Conservation (phyloP, 1,140 invertebrate genomes). For the Apolygus lucorum region DNA sequence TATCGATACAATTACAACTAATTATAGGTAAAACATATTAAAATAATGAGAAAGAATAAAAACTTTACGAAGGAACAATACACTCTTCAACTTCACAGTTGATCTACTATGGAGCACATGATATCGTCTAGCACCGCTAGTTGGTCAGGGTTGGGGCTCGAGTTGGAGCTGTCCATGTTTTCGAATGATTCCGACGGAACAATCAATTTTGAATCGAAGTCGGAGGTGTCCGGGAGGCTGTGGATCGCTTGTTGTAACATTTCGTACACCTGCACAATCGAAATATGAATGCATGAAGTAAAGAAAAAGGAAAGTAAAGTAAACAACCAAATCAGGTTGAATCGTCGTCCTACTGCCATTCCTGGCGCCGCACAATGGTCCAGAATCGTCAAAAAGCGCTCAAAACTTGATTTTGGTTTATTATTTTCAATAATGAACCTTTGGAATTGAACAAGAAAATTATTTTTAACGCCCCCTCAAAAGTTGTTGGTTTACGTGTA, state of each 20-base stretch:
- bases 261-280: constrained; percentile 55
- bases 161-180: constrained; percentile 51
- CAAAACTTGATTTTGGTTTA: too few species aligned
- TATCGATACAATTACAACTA: too few species aligned
- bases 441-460: too few species aligned
- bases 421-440: too few species aligned
- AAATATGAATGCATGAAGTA: background rate
- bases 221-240: constrained; percentile 71
- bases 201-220: constrained; percentile 70
- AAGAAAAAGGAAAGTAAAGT: background rate
- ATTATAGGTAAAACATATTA: too few species aligned
- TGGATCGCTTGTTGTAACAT: constrained; percentile 75
- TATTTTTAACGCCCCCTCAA: too few species aligned
- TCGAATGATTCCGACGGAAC: constrained; percentile 64
- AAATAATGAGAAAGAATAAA: too few species aligned
- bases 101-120: constrained; percentile 88
- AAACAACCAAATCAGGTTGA: background rate
- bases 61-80: too few species aligned
- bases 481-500: too few species aligned
- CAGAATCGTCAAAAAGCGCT: too few species aligned
- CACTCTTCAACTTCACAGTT: constrained; percentile 25
- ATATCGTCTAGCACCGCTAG: constrained; percentile 75
- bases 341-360: too few species aligned
- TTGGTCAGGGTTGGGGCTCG: constrained; percentile 54
- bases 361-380: too few species aligned